Conservation (phyloP, 2,797 vertebrate genomes). For the Falco rusticolus region DNA sequence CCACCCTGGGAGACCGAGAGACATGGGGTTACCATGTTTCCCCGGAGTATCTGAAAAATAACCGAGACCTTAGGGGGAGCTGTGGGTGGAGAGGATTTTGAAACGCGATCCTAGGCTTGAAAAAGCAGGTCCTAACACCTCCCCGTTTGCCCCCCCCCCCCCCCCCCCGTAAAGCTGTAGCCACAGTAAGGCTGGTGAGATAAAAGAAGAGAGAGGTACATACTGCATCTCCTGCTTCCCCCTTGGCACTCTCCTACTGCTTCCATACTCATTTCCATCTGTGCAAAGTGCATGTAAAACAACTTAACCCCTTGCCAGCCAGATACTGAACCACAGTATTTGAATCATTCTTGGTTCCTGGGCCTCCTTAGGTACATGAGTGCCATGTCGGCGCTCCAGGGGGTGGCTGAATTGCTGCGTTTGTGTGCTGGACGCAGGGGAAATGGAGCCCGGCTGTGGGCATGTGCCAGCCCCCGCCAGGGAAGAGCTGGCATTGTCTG, state of each 20-base stretch:
- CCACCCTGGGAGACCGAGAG: accelerated
- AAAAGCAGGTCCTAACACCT: not conserved
- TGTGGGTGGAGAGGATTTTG: not conserved
- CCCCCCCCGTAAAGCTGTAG: not conserved
- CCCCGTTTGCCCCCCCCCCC: not conserved
- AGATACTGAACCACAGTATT: not conserved
- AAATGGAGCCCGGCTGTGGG: not conserved
- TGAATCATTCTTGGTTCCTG: not conserved
- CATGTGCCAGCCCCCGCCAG: not conserved
- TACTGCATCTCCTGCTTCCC: not conserved
- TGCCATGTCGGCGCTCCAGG: accelerated
- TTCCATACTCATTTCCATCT: slow-evolving; percentile 32
- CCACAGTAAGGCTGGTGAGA: not conserved
- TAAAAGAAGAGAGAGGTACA: not conserved
- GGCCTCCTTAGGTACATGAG: slow-evolving; percentile 15
- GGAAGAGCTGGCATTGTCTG: not conserved
- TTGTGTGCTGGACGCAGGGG: not conserved
- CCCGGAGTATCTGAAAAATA: not conserved
- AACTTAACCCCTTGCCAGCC: slow-evolving; percentile 20
- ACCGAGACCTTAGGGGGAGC: not conserved
- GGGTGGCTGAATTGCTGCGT: not conserved
- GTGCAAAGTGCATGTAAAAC: slow-evolving; percentile 52
- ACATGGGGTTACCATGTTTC: not conserved
- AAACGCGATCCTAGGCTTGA: not conserved
- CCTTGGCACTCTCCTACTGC: not conserved